A percentile compares a stretch with the other conserved stretches of the same genome.
Evolutionary conservation across 2,797 vertebrate species (phyloP).

Genomic region (Chaetophractus vellerosus): DNA sequence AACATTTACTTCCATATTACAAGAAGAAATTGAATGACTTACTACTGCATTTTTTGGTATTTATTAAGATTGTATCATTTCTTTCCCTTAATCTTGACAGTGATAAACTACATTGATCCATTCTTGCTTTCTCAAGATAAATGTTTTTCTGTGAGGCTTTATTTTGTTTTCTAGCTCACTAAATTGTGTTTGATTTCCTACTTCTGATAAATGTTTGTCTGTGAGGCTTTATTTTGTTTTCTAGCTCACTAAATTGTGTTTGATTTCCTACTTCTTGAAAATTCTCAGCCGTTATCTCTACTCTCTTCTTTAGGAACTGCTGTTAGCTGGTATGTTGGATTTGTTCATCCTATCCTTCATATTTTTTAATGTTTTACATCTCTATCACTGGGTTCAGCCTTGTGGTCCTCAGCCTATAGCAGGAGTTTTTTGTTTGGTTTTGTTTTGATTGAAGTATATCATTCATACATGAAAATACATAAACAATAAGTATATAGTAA

Average conservation of each 20-base stretch:
- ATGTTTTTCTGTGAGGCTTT: slow-evolving; percentile 39
- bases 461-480: too few species aligned
- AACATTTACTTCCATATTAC: slow-evolving; percentile 36
- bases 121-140: slow-evolving; percentile 46
- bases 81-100: slow-evolving; percentile 33
- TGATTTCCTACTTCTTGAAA: slow-evolving; percentile 69
- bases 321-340: background rate
- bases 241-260: slow-evolving; percentile 29
- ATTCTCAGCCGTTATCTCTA: slow-evolving; percentile 46
- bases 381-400: background rate
- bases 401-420: background rate
- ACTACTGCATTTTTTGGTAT: slow-evolving; percentile 48
- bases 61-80: slow-evolving; percentile 44
- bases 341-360: slow-evolving; percentile 20
- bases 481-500: too few species aligned
- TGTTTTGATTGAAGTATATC: too few species aligned
- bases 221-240: slow-evolving; percentile 57
- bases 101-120: slow-evolving; percentile 21
- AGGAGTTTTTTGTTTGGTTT: background rate
- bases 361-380: slow-evolving; percentile 62
- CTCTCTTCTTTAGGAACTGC: slow-evolving; percentile 15
- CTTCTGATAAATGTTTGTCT: slow-evolving; percentile 51
- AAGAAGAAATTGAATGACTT: background rate
- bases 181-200: slow-evolving; percentile 61
- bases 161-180: slow-evolving; percentile 42